Base-by-base conservation (phyloP, 1,140 invertebrate genomes). In the Nephila pilipes region DNA sequence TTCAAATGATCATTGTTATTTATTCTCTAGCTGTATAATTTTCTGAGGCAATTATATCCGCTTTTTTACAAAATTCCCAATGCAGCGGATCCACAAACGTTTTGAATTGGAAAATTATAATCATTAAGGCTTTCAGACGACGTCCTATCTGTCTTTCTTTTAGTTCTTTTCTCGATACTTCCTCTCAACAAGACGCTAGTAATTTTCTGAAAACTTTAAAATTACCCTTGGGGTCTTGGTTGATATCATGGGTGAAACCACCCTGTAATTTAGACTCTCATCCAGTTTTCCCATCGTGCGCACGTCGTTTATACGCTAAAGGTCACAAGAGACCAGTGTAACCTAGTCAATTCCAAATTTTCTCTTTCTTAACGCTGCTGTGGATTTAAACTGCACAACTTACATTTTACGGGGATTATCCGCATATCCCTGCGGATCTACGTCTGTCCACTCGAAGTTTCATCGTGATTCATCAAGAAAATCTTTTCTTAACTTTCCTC, bases 191-290 rank as follows among this genome's bases (percentile, higher is more conserved):
- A 83, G 80, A 83, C 83, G 85, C 38, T 69, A 87, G 85, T 87
- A 87, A 87, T 87, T 87, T 69, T 87, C 85, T 69, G 55, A n/a
- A 87, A 87, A 87, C 85, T 87, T 87, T 87, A 65, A 87, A 85
- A 85, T 36, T 54, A 38, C 54, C 32, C 83, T 46, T 36, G 29
- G 58, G 63, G n/a, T 65, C 57, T 58, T 25, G 18, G 18, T 57
- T 87, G 85, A 54, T 87, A 65, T 36, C 54, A 55, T n/a, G 63
- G 85, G 32, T 60, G 85, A 69, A 57, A 87, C 54, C 85, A 87
- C 85, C 85, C 85, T 87, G 57, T 87, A 87, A 87, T 87, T 87
- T 87, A 87, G 60, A 54, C 36, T 25, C 83, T 85, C 57, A 54
- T 69, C 6, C 57, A 85, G 36, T 25, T 87, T 65, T 65, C 60